A percentile compares a stretch with the other conserved stretches of the same genome.
Conservation (phyloP, 2,888 invertebrate species). For the Protonemura montana region DNA sequence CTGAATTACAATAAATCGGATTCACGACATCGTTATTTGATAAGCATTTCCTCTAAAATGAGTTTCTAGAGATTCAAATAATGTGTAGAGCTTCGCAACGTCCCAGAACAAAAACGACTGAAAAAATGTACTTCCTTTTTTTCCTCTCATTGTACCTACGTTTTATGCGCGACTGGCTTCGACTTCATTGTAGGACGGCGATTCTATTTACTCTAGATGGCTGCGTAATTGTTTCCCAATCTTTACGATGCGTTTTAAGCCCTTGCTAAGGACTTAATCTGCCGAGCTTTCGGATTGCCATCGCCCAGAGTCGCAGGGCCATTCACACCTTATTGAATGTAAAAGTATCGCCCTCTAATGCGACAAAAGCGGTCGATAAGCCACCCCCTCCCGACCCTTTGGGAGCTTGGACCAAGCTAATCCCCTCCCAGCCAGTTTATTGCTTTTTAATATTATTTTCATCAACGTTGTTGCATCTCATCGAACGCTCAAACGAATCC, state of each 20-base stretch:
- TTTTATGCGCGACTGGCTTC: neutral
- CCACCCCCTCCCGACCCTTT: neutral
- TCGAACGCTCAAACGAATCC: neutral
- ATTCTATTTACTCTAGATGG: neutral
- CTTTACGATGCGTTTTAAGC: slow-evolving; percentile 9
- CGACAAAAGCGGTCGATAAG: neutral
- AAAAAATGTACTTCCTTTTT: neutral
- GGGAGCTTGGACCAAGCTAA: neutral
- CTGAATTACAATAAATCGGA: neutral
- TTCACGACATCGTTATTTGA: neutral
- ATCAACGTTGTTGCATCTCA: neutral
- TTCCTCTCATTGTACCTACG: neutral
- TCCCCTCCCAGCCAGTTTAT: neutral
- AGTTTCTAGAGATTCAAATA: neutral
- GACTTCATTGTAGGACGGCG: neutral
- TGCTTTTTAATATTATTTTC: neutral
- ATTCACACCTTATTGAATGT: slow-evolving; percentile 7
- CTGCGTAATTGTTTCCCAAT: neutral
- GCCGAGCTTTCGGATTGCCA: neutral
- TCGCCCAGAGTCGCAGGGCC: neutral
- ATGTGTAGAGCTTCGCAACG: neutral
- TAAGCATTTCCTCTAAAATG: neutral
- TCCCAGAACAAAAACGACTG: neutral
- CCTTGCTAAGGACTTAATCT: neutral
- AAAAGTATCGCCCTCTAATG: neutral